These are phyloP conservation scores for Drosophila bunnanda DNA, from an alignment of 2,888 invertebrate species.

Conservation along the genomic window DNA sequence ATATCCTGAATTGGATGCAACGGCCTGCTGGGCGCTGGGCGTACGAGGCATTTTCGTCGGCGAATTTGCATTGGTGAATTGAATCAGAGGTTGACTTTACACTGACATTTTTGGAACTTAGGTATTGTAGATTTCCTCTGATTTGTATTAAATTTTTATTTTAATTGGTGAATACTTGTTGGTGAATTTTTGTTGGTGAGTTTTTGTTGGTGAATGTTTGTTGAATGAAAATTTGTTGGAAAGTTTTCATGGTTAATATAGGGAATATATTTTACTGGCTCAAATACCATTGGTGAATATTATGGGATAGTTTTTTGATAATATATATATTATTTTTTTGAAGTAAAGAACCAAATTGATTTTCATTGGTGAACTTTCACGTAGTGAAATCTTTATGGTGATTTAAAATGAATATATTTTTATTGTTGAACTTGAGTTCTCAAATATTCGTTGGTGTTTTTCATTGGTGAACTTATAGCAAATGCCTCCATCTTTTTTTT, in stretches of 20 bases:
- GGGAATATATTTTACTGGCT: too few species aligned
- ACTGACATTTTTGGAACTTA: background rate
- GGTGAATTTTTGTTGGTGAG: background rate
- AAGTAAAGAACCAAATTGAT: too few species aligned
- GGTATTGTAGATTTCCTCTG: background rate
- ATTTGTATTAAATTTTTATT: background rate
- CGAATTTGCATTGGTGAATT: conserved; percentile 1
- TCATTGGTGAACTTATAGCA: background rate
- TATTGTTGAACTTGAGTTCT: background rate
- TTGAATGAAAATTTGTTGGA: too few species aligned
- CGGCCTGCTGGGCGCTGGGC: background rate
- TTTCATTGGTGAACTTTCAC: too few species aligned
- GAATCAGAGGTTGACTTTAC: background rate
- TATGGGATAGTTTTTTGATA: too few species aligned
- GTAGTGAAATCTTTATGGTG: too few species aligned
- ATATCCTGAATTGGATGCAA: conserved; percentile 17
- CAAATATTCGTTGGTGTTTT: background rate
- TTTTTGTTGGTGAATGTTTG: background rate
- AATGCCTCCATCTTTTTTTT: background rate
- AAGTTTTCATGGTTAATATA: too few species aligned
- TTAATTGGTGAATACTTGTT: background rate
- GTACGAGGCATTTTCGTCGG: background rate
- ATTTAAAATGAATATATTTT: too few species aligned
- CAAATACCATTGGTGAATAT: too few species aligned
- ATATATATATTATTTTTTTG: too few species aligned